Conservation (phyloP, 2,113 vertebrate genomes). For the Larimichthys polyactis region DNA sequence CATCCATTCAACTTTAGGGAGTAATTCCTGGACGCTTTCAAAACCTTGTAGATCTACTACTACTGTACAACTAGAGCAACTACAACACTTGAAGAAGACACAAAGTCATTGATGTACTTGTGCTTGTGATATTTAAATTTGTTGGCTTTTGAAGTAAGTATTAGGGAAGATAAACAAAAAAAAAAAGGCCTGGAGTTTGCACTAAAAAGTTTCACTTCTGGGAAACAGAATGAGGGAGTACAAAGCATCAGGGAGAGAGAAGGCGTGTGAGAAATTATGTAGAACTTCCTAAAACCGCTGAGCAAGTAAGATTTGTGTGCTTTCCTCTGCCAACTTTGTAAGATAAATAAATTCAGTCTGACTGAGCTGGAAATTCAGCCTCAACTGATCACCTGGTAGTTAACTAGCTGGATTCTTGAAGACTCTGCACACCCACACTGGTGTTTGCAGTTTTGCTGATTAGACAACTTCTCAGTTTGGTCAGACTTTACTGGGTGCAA, state of each 20-base stretch:
- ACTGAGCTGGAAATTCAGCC: neutral
- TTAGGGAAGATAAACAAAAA: neutral
- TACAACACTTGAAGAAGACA: neutral
- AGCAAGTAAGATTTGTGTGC: neutral
- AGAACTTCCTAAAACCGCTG: slow-evolving; percentile 18
- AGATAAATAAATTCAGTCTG: slow-evolving; percentile 8
- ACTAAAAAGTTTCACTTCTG: neutral
- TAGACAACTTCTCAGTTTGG: slow-evolving; percentile 9
- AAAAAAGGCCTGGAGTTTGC: neutral
- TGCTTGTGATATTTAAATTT: neutral
- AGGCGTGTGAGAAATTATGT: neutral
- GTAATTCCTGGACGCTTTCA: neutral
- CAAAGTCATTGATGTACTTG: neutral
- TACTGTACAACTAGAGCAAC: too few relatives aligned
- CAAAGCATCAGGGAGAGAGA: neutral
- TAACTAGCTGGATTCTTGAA: slow-evolving; percentile 4
- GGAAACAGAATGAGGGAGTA: neutral
- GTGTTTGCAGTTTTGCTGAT: neutral
- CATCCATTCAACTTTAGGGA: neutral
- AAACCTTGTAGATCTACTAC: neutral
- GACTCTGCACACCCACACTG: neutral
- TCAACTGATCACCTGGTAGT: slow-evolving; percentile 22
- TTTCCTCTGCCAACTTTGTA: slow-evolving; percentile 21
- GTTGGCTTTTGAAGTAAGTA: neutral
- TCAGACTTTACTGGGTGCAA: neutral